phyloP scores from a whole-genome alignment of 2,797 vertebrate genomes.

The Rhinoraja longicauda region DNA sequence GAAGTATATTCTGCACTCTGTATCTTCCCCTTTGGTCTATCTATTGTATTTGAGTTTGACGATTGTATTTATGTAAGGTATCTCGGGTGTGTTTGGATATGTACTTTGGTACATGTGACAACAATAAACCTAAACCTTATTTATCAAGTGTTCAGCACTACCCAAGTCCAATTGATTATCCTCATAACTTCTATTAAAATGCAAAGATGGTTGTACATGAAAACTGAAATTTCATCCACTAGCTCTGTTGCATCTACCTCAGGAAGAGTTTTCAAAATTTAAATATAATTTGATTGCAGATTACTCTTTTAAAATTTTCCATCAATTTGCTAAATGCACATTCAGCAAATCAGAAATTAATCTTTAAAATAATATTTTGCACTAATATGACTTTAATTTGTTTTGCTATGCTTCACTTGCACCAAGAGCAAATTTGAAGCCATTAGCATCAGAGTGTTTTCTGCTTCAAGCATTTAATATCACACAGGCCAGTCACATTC shows the following conservation, averaged over 20 bases:
- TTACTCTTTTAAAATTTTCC: neutral
- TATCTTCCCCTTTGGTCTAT: too few relatives aligned
- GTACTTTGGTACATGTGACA: too few relatives aligned
- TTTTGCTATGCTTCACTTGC: neutral
- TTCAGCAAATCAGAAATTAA: neutral
- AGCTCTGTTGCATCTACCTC: neutral
- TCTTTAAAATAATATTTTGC: neutral
- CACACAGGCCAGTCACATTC: neutral
- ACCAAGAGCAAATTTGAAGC: neutral
- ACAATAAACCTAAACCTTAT: too few relatives aligned
- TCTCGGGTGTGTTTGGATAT: too few relatives aligned
- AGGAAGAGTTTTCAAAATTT: neutral
- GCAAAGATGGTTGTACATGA: neutral
- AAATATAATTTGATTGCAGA: neutral
- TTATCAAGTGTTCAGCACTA: neutral
- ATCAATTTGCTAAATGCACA: neutral
- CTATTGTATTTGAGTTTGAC: too few relatives aligned
- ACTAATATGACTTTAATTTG: neutral
- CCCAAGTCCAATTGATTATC: neutral
- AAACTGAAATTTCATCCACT: neutral
- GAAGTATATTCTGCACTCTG: too few relatives aligned
- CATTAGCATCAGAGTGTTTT: neutral
- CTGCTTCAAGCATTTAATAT: slow-evolving; percentile 11
- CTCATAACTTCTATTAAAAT: neutral
- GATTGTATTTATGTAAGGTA: too few relatives aligned